Base-by-base conservation (phyloP, 2,797 vertebrate species). In the Halcyon smyrnensis region DNA sequence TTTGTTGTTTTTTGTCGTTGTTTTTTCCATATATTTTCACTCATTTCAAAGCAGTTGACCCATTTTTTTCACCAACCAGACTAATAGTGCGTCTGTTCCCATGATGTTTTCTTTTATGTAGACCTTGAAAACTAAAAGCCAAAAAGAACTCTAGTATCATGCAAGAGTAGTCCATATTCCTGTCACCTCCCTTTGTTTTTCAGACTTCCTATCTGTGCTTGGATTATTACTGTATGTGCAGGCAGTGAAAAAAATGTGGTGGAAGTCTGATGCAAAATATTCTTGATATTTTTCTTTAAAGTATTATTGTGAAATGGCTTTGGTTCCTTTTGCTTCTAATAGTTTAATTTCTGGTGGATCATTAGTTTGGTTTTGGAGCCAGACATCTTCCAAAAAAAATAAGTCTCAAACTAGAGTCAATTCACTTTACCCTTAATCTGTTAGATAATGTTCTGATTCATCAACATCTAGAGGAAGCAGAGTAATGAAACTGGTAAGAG, bases 151-250 rank as follows among this genome's bases (percentile, higher is more conserved):
- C 37, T 73, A 71, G 15, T 91, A 43, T 83, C 74, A 60, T 79
- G 91, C 32, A 81, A n/a, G 63, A 70, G 36, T 56, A 88, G 54
- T 89, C 69, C 45, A 24, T 89, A 75, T 89, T 92, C 34, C 63
- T 82, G 64, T 77, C 84, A 87, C 95, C 53, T 96, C 36, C n/a
- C 14, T 41, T 89, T 76, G 45, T 83, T 94, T 96, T 96, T 94
- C 86, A 93, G 53, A 69, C 51, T 95, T 81, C 64, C 46, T 60
- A 92, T n/a, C 23, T 96, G 62, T 90, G 92, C 39, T 96, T 11
- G 8, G 43, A 45, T 67, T 65, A 50, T n/a, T 84, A 46, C 19
- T 63, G 10, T 92, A 83, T 95, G 78, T 80, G 82, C 80, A 93
- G 87, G 76, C 62, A 89, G 62, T 92, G 78, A 56, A 96, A 94